These are phyloP conservation scores for Ochropleura leucogaster DNA, from an alignment of 2,888 invertebrate genomes.

Conservation along the genomic window DNA sequence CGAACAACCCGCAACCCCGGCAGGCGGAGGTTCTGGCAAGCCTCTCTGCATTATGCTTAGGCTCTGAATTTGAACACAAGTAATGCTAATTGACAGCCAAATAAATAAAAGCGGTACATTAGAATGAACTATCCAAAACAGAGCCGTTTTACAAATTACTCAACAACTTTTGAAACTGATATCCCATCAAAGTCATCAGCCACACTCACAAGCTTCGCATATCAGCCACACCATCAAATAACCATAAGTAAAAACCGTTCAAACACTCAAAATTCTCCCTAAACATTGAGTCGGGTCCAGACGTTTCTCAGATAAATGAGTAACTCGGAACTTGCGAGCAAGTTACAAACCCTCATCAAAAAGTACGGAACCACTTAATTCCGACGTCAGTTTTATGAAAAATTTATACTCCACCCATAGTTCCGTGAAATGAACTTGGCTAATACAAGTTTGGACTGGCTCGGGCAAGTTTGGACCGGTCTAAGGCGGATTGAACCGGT, in stretches of 20 bases:
- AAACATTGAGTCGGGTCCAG: constrained; percentile 52
- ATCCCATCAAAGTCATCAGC: neutral
- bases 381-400: constrained; percentile 74
- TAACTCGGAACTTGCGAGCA: constrained; percentile 54
- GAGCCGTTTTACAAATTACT: neutral
- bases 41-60: neutral
- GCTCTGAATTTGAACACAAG: neutral
- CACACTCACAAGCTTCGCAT: constrained; percentile 2
- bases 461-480: constrained; percentile 44
- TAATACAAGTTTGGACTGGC: constrained; percentile 61
- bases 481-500: constrained; percentile 55
- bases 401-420: constrained; percentile 67
- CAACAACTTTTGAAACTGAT: neutral
- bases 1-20: too few species aligned
- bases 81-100: neutral
- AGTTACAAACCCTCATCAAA: constrained; percentile 65
- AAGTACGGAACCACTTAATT: constrained; percentile 73
- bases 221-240: constrained; percentile 20
- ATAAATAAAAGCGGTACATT: neutral
- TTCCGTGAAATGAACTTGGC: constrained; percentile 66
- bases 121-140: neutral
- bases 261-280: constrained; percentile 34
- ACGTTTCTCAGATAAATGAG: constrained; percentile 59
- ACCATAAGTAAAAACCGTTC: constrained; percentile 25
- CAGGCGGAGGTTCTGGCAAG: too few species aligned